Conservation (phyloP, 2,113 vertebrate species). For the mouse (Mus musculus) region DNA sequence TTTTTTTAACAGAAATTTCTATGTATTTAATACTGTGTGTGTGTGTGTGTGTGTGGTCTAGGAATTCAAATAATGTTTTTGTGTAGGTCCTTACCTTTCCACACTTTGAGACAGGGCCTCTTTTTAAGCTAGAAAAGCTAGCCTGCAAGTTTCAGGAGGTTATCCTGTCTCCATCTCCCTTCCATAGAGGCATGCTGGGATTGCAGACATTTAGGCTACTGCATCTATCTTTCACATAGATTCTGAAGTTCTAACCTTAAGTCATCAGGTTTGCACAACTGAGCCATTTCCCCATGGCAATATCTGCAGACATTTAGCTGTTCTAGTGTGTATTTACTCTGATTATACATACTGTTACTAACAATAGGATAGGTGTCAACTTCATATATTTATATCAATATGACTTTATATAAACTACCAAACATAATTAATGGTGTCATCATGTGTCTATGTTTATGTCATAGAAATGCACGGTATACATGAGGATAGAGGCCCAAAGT, state of each 20-base stretch:
- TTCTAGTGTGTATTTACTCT: not conserved
- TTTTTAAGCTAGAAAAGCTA: not conserved
- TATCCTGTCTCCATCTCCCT: not conserved
- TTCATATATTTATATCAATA: conserved; percentile 24
- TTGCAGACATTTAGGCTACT: not conserved
- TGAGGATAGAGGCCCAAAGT: not conserved
- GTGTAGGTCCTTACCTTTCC: not conserved
- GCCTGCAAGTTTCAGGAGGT: not conserved
- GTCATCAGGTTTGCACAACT: not conserved
- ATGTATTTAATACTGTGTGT: not conserved
- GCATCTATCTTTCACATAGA: not conserved
- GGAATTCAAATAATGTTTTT: not conserved
- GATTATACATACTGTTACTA: not conserved
- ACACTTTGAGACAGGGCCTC: not conserved
- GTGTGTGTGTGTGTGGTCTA: not conserved
- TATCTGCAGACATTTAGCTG: not conserved
- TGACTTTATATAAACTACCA: conserved; percentile 16
- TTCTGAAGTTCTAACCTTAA: not conserved
- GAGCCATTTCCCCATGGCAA: not conserved
- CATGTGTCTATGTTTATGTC: not conserved
- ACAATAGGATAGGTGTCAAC: not conserved
- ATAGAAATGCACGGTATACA: not conserved
- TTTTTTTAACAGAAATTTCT: conserved; percentile 19
- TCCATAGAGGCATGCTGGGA: not conserved
- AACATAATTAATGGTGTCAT: conserved; percentile 32